Evolutionary conservation across 2,888 invertebrate genomes (phyloP), one percentile per base, ranked within the genome.

Genomic region (Dryobotodes eremita): DNA sequence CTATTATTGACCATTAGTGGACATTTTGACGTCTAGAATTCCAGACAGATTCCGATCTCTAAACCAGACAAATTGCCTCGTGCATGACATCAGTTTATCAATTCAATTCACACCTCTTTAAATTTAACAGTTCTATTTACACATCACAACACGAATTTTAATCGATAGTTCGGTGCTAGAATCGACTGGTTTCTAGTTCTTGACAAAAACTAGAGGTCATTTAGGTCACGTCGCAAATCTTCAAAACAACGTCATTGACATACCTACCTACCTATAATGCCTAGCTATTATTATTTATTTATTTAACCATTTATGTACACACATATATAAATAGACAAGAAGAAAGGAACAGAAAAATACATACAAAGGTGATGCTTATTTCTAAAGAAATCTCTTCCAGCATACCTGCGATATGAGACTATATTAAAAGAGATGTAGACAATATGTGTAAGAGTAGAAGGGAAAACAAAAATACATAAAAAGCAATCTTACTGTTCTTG

Each of bases 21-120:
- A 42, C 0, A 72, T 20, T 36, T 10, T 36, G n/a, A 50, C 36
- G 42, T 59, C 15, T 48, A 42, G 13, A 53, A 76, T 23, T 42
- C 26, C 20, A 55, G 31, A 53, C 53, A 64, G 17, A 31, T 61
- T 13, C n/a, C n/a, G 8, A 76, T 53, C 15, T 74, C 48, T 17
- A 13, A 61, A 36, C 17, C 17, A 11, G 53, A 53, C 15, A 36
- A 7, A n/a, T 20, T 46, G 50, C 61, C 8, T 36, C 53, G 53
- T 79, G n/a, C n/a, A n/a, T n/a, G 53, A 79, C n/a, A 65, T 20
- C 42, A 17, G n/a, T 62, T 64, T 42, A 26, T 23, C 3, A 15
- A 78, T 66, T 65, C 26, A 50, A 65, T 50, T 80, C 71, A 71
- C 80, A 79, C 15, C 36, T 61, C 48, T 31, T 48, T 17, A 17